Base-by-base conservation (phyloP, 92 coral and sea anemone genomes). In the Ricordea florida region DNA sequence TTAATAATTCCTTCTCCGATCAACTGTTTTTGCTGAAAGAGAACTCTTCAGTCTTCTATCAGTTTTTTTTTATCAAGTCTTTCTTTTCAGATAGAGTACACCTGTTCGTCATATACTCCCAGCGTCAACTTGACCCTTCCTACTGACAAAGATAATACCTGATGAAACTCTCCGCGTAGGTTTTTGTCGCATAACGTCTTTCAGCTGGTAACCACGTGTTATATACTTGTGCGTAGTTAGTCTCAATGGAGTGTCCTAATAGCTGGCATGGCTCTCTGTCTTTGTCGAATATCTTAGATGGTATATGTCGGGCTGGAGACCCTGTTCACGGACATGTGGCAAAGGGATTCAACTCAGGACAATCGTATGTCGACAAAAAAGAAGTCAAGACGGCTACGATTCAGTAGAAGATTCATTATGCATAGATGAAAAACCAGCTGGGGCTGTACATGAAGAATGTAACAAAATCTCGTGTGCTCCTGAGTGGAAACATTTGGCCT, bases 251-350 rank as follows among this genome's bases (percentile, higher is more conserved):
- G 4, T 34, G 2, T 62, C 14, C 1, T 62, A 6, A 40, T 2
- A 6, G 44, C 53, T 7, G 31, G 32, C 26, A 3, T 38, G 21
- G 9, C 2, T 20, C 29, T 17, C 15, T 10, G 9, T 6, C 25
- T 1, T 1, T 16, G 10, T 21, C 20, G 28, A 10, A 8, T 13
- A 18, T 49, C 14, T 0, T 22, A 94, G 98, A 21, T 94, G 98
- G 98, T 91, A 69, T 66, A 67, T 28, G 48, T 80, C 97, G 3
- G 77, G 78, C 31, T 94, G 98, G 98, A 66, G 93, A 13, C 93
- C 98, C 0, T 94, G 98, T 51, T 94, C 98, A 14, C 44, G 79
- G 75, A 82, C 97, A 1, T 94, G 98, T 37, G 98, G 98, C 10
- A 84, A 86, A 53, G 98, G 98, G 2, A 38, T 48, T 41, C 98